Base-by-base conservation (phyloP, 2,113 vertebrate species). In the Ciconia maguari region DNA sequence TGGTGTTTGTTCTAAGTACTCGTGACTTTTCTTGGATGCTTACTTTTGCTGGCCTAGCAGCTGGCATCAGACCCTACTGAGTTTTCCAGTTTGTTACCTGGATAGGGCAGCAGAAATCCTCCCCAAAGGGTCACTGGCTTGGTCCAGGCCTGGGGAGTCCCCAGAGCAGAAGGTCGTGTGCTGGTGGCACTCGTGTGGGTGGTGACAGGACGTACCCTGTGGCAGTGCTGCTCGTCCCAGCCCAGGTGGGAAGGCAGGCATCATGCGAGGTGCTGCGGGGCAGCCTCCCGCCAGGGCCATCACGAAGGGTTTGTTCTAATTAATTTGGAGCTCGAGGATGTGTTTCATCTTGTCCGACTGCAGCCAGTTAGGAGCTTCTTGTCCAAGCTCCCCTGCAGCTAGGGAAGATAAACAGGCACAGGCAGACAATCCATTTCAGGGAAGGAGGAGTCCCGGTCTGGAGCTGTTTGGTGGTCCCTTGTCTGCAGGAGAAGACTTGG, bases 181-280 rank as follows among this genome's bases (percentile, higher is more conserved):
- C 55, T 87, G 38, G 42, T 58, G 64, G 26, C 49, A 21, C 49
- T 62, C 3, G 4, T 29, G 44, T 32, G 24, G 38, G 11, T 22
- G 30, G 60, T 38, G 61, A 9, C 14, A 49, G 74, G 83, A 16
- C 2, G 4, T 38, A 16, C 19, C 34, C 30, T 1, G 1, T 34
- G 27, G 76, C 27, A 16, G 29, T 8, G 25, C 64, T 42, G 48
- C 32, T 34, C 5, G 48, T 55, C 55, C 52, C 41, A 42, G 68
- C 64, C 61, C 2, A 1, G 41, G 26, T 54, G 69, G 61, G 52
- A 54, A 42, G 42, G 55, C 54, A 18, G 60, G 36, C 0, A 0
- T 6, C 0, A 0, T 6, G 38, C 2, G 2, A n/a, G 65, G 68
- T 1, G 10, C 57, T 20, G 19, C 2, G 10, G 72, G 66, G 46